These are phyloP conservation scores for Trinectes maculatus DNA, from an alignment of 2,113 vertebrate genomes.

Conservation along the genomic window DNA sequence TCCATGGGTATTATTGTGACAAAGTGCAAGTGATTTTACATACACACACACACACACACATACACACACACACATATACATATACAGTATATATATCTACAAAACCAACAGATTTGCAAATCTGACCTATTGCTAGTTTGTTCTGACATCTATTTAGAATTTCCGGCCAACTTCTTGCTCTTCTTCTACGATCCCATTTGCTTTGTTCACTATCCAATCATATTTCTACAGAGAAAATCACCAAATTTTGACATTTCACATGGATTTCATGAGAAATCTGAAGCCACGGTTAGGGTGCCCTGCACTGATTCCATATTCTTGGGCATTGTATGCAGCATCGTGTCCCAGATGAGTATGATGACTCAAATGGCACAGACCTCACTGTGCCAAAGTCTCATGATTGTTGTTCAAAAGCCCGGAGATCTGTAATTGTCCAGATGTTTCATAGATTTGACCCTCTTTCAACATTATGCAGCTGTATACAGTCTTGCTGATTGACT, in stretches of 20 bases:
- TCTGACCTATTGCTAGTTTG: background rate
- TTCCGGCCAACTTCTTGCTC: background rate
- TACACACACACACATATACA: too few species aligned
- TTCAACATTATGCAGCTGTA: slow-evolving; percentile 68
- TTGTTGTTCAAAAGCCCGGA: slow-evolving; percentile 47
- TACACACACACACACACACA: too few species aligned
- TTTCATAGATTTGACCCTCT: slow-evolving; percentile 50
- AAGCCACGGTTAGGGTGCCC: background rate
- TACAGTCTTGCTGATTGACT: slow-evolving; percentile 68
- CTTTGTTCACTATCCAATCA: background rate
- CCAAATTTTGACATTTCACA: background rate
- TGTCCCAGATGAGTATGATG: slow-evolving; percentile 20
- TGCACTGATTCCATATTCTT: slow-evolving; percentile 27
- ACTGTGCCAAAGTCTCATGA: slow-evolving; percentile 47
- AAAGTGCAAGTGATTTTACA: slow-evolving; percentile 9
- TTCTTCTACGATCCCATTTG: background rate
- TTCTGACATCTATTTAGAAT: too few species aligned
- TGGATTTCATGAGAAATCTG: too few species aligned
- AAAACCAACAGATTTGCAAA: background rate
- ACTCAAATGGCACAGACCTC: slow-evolving; percentile 46
- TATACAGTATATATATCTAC: too few species aligned
- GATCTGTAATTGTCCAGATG: slow-evolving; percentile 69
- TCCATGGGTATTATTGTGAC: slow-evolving; percentile 22
- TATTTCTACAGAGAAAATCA: background rate
- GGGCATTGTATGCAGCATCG: slow-evolving; percentile 1